Conservation (phyloP, 1,140 invertebrate species). For the Zaprionus camerounensis region DNA sequence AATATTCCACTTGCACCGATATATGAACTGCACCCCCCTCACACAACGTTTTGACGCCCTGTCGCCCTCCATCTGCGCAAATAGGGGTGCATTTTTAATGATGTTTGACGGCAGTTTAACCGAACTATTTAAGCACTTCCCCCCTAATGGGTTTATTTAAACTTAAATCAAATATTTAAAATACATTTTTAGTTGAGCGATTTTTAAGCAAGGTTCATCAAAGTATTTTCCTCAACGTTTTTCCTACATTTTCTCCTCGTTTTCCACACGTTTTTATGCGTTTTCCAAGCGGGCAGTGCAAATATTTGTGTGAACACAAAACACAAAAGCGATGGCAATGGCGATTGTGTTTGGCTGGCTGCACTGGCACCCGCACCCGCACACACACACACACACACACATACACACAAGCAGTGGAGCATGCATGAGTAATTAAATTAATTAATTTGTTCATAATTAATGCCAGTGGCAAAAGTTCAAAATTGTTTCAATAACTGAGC, state of each 20-base stretch:
- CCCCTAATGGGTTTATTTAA: slow-evolving; percentile 41
- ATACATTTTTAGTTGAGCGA: slow-evolving; percentile 40
- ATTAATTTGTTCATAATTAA: slow-evolving; percentile 73
- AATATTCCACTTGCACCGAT: background rate
- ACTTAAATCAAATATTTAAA: slow-evolving; percentile 54
- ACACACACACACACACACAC: slow-evolving; percentile 26
- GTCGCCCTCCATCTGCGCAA: background rate
- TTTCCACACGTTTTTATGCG: background rate
- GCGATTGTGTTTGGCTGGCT: background rate
- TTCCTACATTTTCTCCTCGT: background rate
- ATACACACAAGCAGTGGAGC: slow-evolving; percentile 12
- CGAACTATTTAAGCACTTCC: slow-evolving; percentile 36
- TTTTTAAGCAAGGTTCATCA: slow-evolving; percentile 34
- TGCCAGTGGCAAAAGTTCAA: slow-evolving; percentile 54
- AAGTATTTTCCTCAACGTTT: slow-evolving; percentile 14
- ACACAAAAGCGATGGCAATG: slow-evolving; percentile 41
- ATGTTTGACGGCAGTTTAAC: slow-evolving; percentile 24
- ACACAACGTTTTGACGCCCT: background rate
- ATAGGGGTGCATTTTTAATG: slow-evolving; percentile 50
- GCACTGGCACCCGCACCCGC: slow-evolving; percentile 1
- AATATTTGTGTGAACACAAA: slow-evolving; percentile 56
- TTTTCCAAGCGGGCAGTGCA: slow-evolving; percentile 45
- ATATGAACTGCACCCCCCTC: background rate
- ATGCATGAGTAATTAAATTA: slow-evolving; percentile 70
- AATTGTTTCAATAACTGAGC: slow-evolving; percentile 31